Base-by-base conservation (phyloP, 2,113 vertebrate species). In the Felis catus region DNA sequence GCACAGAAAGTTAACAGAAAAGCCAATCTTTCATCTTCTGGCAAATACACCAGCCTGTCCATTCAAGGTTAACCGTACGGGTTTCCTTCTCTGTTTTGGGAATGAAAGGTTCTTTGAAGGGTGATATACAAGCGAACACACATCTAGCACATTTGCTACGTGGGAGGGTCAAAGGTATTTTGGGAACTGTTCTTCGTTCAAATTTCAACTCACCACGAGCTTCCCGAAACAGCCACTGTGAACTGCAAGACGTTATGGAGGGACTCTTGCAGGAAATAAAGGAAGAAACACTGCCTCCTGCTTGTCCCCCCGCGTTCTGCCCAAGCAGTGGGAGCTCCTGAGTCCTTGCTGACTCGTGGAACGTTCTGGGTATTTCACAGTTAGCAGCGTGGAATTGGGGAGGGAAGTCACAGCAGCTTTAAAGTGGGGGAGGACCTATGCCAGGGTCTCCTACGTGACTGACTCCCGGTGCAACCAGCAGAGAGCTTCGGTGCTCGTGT, bases 281-380 rank as follows among this genome's bases (percentile, higher is more conserved):
- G 18, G 61, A 29, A 16, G 23, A 25, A 0, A 12, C 5, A 1
- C 7, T 0, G 8, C 4, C n/a, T 85, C 41, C 31, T 19, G 25
- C 65, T 6, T 7, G 25, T 39, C 39, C 14, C 39, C 71, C 36
- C 3, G 3, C 0, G 5, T 2, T 33, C 61, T 31, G 4, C 9
- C 10, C 7, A 0, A 0, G 11, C 15, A 23, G 66, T 0, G 16
- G 41, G 45, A 2, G 14, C 48, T 29, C 48, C 25, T 3, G 2
- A 3, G 10, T 14, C 39, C 76, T 1, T 7, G 65, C 61, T 39
- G 78, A 36, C 7, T 3, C 4, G 18, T 3, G 1, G 2, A 23
- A 36, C 1, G 48, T 9, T 36, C 48, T 1, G 14, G 51, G 33
- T 36, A 29, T 19, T 18, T 19, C 48, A 5, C 7, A 15, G 25